Evolutionary conservation across 2,888 invertebrate genomes (phyloP).

Genomic region (Trichogramma dendrolimi): DNA sequence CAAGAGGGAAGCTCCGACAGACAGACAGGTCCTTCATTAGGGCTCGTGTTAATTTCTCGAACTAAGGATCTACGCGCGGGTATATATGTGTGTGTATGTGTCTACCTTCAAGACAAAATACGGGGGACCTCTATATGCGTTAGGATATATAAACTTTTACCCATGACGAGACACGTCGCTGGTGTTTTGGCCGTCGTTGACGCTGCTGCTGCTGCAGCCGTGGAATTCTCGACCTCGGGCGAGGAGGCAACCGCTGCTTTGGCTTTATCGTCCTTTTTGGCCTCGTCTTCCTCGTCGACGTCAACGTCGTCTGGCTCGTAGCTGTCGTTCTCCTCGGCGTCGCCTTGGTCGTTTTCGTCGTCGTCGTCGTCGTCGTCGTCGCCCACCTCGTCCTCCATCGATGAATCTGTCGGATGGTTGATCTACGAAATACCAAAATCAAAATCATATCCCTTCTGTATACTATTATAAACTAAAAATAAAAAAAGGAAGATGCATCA

Average conservation of each 20-base stretch:
- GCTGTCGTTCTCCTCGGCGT: conserved; percentile 5
- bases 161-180: conserved; percentile 42
- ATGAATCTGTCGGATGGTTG: conserved; percentile 13
- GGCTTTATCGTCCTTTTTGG: conserved; percentile 24
- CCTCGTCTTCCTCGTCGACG: conserved; percentile 15
- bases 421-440: no score
- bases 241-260: conserved; percentile 33
- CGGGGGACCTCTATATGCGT: conserved; percentile 22
- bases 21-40: conserved; percentile 9
- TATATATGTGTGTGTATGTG: no score
- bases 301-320: conserved; percentile 1
- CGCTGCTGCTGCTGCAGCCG: conserved; percentile 30
- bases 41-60: conserved; percentile 14
- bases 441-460: no score
- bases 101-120: conserved; percentile 12
- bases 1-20: neutral
- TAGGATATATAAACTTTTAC: conserved; percentile 32
- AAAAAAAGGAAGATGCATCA: no score
- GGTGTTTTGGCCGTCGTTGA: conserved; percentile 29
- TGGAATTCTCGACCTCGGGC: conserved; percentile 31
- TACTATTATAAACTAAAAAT: no score
- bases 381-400: neutral
- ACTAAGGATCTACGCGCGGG: conserved; percentile 1
- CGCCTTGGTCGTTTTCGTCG: conserved; percentile 13
- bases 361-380: conserved; percentile 13